These are phyloP conservation scores for Acromyrmex charruanus DNA, from an alignment of 1,140 invertebrate species.

Conservation along the genomic window DNA sequence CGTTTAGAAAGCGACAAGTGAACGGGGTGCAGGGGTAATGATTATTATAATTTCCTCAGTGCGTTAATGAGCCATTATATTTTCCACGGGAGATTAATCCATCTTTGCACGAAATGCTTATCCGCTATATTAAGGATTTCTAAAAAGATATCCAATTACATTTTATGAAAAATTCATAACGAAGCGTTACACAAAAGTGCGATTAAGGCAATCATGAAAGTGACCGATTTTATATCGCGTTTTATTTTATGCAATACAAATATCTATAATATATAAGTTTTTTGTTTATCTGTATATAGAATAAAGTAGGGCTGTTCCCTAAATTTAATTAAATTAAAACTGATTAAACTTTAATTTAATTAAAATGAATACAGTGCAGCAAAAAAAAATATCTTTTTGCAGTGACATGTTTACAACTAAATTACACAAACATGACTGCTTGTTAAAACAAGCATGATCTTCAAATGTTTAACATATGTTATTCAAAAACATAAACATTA, in stretches of 20 bases:
- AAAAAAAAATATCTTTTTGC: too few species aligned
- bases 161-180: slow-evolving; percentile 43
- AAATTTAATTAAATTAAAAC: too few species aligned
- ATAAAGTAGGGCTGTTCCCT: not conserved
- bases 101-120: slow-evolving; percentile 40
- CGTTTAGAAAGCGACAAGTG: slow-evolving; percentile 64
- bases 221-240: not conserved
- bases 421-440: too few species aligned
- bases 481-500: too few species aligned
- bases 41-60: slow-evolving; percentile 58
- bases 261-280: not conserved
- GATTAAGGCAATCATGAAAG: slow-evolving; percentile 30
- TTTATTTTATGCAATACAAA: slow-evolving; percentile 29
- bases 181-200: slow-evolving; percentile 19
- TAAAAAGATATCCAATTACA: slow-evolving; percentile 47
- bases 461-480: too few species aligned
- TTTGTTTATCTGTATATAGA: not conserved
- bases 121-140: slow-evolving; percentile 28
- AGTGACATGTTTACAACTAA: too few species aligned
- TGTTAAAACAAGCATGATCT: too few species aligned
- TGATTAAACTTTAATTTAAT: too few species aligned
- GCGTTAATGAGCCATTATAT: slow-evolving; percentile 65
- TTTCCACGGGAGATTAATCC: slow-evolving; percentile 62
- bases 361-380: too few species aligned
- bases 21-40: slow-evolving; percentile 39